A percentile compares a stretch with the other conserved stretches of the same genome.
Evolutionary conservation across 2,888 invertebrate genomes (phyloP).

Genomic region (Macaria liturata): DNA sequence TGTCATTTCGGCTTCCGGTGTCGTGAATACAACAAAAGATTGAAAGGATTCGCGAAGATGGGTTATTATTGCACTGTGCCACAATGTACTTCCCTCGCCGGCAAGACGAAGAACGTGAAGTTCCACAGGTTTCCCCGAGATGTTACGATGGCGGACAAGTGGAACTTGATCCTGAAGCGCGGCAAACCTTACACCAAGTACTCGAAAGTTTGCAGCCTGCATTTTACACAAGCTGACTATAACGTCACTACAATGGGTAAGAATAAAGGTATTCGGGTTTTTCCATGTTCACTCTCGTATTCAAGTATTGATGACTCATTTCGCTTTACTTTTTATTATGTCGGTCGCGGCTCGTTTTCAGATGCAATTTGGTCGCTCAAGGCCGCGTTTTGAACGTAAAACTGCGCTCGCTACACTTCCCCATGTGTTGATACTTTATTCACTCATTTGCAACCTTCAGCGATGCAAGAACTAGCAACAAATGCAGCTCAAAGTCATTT

Average conservation of each 20-base stretch:
- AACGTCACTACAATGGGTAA: conserved; percentile 81
- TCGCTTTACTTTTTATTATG: conserved; percentile 20
- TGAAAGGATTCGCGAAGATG: conserved; percentile 55
- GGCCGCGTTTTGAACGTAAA: conserved; percentile 13
- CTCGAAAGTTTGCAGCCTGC: conserved; percentile 79
- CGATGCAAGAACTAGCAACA: not conserved
- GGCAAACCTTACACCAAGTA: conserved; percentile 79
- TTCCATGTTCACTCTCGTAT: conserved; percentile 62
- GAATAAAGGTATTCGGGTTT: conserved; percentile 78
- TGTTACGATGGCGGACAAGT: conserved; percentile 65
- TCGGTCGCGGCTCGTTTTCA: conserved; percentile 16
- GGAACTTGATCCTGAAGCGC: conserved; percentile 73
- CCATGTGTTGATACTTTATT: not conserved
- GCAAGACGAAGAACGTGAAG: conserved; percentile 80
- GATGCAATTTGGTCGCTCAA: conserved; percentile 21
- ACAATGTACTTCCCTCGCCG: conserved; percentile 80
- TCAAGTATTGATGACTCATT: conserved; percentile 36
- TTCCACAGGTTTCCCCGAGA: conserved; percentile 79
- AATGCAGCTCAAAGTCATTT: not conserved
- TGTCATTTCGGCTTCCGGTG: conserved; percentile 35
- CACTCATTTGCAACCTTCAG: not conserved
- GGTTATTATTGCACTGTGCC: conserved; percentile 82
- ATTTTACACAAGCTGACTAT: conserved; percentile 75
- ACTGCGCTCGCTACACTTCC: conserved; percentile 6
- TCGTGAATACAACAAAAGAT: conserved; percentile 52